Conservation (phyloP, 2,888 invertebrate species). For the Tupiocoris notatus region DNA sequence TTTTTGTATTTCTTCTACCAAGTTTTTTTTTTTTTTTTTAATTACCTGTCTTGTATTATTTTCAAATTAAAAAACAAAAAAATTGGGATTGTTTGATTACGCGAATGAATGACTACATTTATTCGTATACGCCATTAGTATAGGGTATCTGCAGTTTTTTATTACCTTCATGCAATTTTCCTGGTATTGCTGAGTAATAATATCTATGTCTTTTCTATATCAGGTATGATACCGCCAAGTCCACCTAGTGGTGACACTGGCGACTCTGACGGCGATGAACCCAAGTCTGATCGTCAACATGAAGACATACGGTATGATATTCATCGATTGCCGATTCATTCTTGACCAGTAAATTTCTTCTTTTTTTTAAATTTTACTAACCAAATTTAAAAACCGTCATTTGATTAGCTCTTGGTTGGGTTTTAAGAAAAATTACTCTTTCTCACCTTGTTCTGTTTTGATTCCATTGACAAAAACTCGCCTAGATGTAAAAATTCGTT, state of each 20-base stretch:
- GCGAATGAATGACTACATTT: not conserved
- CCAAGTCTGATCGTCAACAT: slow-evolving; percentile 43
- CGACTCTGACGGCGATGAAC: slow-evolving; percentile 62
- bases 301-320: slow-evolving; percentile 48
- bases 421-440: too few relatives aligned
- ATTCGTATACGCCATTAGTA: too few relatives aligned
- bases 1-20: too few relatives aligned
- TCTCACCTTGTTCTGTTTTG: too few relatives aligned
- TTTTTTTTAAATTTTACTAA: not conserved
- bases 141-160: too few relatives aligned
- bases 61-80: too few relatives aligned
- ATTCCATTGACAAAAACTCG: not conserved
- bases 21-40: not conserved
- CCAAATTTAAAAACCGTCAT: not conserved
- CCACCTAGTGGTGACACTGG: slow-evolving; percentile 68
- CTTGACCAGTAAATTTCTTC: too few relatives aligned
- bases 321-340: too few relatives aligned
- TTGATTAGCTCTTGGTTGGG: too few relatives aligned
- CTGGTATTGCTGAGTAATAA: too few relatives aligned
- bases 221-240: slow-evolving; percentile 86
- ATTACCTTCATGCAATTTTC: not conserved
- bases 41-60: too few relatives aligned
- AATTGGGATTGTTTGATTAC: not conserved
- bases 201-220: slow-evolving; percentile 19
- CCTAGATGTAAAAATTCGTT: not conserved